Evolutionary conservation across 2,797 vertebrate species (phyloP).

Genomic region (Malacoraja senta): DNA sequence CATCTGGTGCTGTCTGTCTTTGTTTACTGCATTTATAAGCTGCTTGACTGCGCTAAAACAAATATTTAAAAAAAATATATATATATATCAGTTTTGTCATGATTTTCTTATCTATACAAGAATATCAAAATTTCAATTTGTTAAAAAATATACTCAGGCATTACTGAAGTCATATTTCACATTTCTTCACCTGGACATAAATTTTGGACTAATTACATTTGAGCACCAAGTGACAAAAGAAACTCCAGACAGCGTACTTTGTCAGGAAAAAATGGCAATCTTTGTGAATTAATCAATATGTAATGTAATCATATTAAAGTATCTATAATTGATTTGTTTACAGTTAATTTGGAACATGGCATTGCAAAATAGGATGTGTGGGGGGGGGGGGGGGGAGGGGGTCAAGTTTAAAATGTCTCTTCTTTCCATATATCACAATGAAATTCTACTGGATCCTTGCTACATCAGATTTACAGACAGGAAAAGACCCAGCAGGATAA

Average conservation of each 20-base stretch:
- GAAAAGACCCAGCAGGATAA: not conserved
- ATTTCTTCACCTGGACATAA: not conserved
- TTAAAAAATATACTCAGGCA: not conserved
- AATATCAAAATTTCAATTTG: not conserved
- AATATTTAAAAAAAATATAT: conserved; percentile 10
- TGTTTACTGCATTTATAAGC: conserved; percentile 38
- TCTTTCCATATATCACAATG: not conserved
- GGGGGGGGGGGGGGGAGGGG: too few species aligned
- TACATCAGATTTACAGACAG: not conserved
- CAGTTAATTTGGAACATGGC: too few species aligned
- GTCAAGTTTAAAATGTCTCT: not conserved
- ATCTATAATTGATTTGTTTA: not conserved
- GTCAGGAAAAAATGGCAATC: not conserved
- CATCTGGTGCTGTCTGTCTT: conserved; percentile 36
- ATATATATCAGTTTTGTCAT: not conserved
- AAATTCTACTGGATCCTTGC: not conserved
- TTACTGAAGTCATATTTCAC: not conserved
- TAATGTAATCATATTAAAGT: conserved; percentile 12
- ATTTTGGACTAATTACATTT: not conserved
- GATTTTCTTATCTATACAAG: not conserved
- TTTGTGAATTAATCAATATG: conserved; percentile 6
- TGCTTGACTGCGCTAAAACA: conserved; percentile 33
- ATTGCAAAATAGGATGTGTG: not conserved
- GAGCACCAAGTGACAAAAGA: not conserved
- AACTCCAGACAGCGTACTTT: not conserved